Conservation (phyloP, 2,113 vertebrate species). For the rat (Rattus norvegicus) region GRCr8 NC_086019.1:167344501-167345000, state of each 20-base stretch:
- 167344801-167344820: background rate
- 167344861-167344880: background rate
- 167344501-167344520: background rate
- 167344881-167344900: background rate
- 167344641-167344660: background rate
- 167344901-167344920: background rate
- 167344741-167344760: background rate
- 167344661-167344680: background rate
- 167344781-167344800: background rate
- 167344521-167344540: background rate
- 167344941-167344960: background rate
- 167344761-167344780: background rate
- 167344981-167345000: background rate
- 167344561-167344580: background rate
- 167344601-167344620: background rate
- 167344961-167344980: background rate
- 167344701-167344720: background rate
- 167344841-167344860: too few relatives aligned
- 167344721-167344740: background rate
- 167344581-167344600: background rate
- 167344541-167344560: background rate
- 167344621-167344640: background rate
- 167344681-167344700: background rate
- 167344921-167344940: background rate
- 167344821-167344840: background rate